Evolutionary conservation across 2,888 invertebrate species (phyloP), one percentile per base, ranked within the genome.

Genomic region (Mimumesa dahlbomi): DNA sequence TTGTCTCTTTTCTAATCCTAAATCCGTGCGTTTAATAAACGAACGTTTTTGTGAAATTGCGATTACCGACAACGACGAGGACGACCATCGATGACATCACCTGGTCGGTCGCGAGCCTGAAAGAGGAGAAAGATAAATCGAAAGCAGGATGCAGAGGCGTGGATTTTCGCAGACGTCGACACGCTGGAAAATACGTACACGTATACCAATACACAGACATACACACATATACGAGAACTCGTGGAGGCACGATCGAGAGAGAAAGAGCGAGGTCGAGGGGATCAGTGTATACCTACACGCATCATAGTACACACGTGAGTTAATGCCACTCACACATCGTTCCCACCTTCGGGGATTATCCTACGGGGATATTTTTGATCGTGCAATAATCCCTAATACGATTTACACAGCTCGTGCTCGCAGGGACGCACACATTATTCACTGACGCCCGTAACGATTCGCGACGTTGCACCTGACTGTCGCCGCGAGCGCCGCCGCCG

Each of bases 301-400:
- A 66, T 69, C 69, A 21, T 52, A 38, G 61, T 71, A 65, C 67
- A 81, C 74, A 63, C 56, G 56, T 56, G 79, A 85, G 81, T 84
- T 87, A 88, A 88, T 87, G 82, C 87, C 84, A 84, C 84, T 75
- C 84, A 84, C 83, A 86, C 86, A 84, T 56, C 73, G 78, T 74
- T 75, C 49, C 82, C 79, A 82, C 82, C 84, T 82, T 77, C 75
- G 77, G 76, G 87, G 89, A 88, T 89, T 86, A 89, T 88, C 88
- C 87, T 82, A 76, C 73, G 81, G 85, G 85, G 86, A 88, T 88
- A 89, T 89, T 88, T 89, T 88, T 88, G 86, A 88, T 89, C 89
- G 87, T 81, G 86, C 87, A 87, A 88, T 89, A 89, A 89, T 89
- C 88, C 87, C 81, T 89, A 88, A 88, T 88, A 88, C 89, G 88